phyloP scores from a whole-genome alignment of 2,888 invertebrate species.

The Drosophila mimica region DNA sequence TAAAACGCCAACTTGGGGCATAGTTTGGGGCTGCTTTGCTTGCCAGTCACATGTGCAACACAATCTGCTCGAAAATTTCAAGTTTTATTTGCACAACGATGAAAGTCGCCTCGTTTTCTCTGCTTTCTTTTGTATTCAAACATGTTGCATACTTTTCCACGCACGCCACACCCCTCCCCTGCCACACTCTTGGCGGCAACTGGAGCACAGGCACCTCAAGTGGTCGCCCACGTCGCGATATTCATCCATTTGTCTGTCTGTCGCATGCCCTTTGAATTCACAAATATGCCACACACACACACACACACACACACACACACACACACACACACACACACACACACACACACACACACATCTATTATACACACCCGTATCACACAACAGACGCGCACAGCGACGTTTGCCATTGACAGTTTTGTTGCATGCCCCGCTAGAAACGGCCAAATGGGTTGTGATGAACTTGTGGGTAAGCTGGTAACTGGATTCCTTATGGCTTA shows the following conservation, averaged over 20 bases:
- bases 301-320: conserved; percentile 30
- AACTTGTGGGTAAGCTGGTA: background rate
- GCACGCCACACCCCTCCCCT: background rate
- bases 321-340: conserved; percentile 1
- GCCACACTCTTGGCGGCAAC: conserved; percentile 36
- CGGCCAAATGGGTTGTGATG: background rate
- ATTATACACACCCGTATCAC: conserved; percentile 14
- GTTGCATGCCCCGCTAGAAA: conserved; percentile 21
- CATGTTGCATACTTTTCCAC: conserved; percentile 69
- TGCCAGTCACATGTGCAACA: conserved; percentile 45
- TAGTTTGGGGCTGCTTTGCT: conserved; percentile 8
- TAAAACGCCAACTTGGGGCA: background rate
- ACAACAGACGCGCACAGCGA: conserved; percentile 31
- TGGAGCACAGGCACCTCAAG: conserved; percentile 67
- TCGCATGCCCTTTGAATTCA: conserved; percentile 73
- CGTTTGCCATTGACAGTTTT: conserved; percentile 70
- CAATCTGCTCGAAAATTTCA: conserved; percentile 58
- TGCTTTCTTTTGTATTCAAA: conserved; percentile 39
- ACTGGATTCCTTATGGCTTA: background rate
- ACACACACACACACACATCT: conserved; percentile 17
- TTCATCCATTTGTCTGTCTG: conserved; percentile 42
- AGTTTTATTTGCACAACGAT: conserved; percentile 69
- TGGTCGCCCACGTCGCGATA: conserved; percentile 58
- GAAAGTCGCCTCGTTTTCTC: conserved; percentile 21
- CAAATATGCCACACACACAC: conserved; percentile 64